Base-by-base conservation (phyloP, 2,888 invertebrate species). In the Agrotis exclamationis region DNA sequence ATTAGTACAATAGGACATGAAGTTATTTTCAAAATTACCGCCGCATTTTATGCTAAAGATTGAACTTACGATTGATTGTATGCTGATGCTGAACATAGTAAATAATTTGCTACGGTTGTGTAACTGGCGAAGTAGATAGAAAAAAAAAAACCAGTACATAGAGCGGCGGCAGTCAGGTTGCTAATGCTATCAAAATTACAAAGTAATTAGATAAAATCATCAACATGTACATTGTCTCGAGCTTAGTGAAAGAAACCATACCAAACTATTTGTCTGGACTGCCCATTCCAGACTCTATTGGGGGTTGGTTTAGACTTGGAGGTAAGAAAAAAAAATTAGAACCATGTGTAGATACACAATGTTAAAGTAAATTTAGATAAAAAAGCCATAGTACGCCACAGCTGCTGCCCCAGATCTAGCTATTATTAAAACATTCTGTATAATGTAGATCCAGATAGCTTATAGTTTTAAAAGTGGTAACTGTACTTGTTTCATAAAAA, bases 251-350 rank as follows among this genome's bases (percentile, higher is more conserved):
- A 95, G 97, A 97, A 77, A 97, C 97, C 56, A 93, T 99, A 84
- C 99, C 99, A 7, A 98, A 98, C 93, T 99, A 99, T 96, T 96
- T 99, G 86, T 96, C 98, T 68, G 97, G 97, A 90, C 96, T 99
- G 80, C 99, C 99, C 24, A 97, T 99, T 92, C 99, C 99, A 13
- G 97, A 98, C 90, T 96, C 97, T 18, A 93, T 99, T 83, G 97
- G 98, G 79, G 99, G 99, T 90, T 98, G 98, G 98, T 98, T 99
- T 93, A 97, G 97, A 87, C 96, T 99, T 82, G 98, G 98, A 94
- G 96, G 99, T 99, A 88, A 91, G 90, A 51, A 51, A 50, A 57
- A 47, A 16, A 16, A 24, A 16, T n/a, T 24, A n/a, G 22, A 50
- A 54, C 81, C 80, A 80, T 76, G 81, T 70, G 70, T 54, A n/a